Evolutionary conservation across 2,888 invertebrate species (phyloP), one percentile per base, ranked within the genome.

Genomic region (Acanthosepion lycidas): DNA sequence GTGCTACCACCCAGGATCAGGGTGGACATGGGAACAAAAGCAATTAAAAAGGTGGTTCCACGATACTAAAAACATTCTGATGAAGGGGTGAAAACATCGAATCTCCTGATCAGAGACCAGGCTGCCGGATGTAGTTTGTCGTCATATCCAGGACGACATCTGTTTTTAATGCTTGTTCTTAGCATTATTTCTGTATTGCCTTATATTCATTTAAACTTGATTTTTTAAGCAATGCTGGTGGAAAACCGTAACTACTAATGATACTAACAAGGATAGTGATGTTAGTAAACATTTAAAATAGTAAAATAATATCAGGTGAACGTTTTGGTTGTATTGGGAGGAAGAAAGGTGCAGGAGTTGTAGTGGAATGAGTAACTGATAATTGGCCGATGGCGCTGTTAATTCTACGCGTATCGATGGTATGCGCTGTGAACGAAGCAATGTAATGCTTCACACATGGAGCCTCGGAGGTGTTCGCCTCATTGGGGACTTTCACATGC

Each of bases 371-470:
- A 78, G 78, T 78, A 28, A 78, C n/a, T 12, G 6, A n/a, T 78
- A 78, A 78, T 78, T n/a, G n/a, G n/a, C 18, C n/a, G 28, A 78
- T 78, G n/a, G n/a, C 78, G 28, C 18, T 78, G n/a, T 8, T 78
- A n/a, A 78, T n/a, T 5, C n/a, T n/a, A 78, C 33, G 12, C 78
- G 78, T n/a, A 78, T 78, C 78, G 78, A 78, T 78, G 78, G 78
- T n/a, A 15, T n/a, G n/a, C 78, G 78, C 78, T 78, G 78, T 78
- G 78, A 78, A 78, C 78, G n/a, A 12, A 78, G n/a, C n/a, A 23
- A n/a, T 78, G 78, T 33, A 78, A n/a, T 78, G n/a, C 78, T 78
- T 78, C 78, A 78, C 78, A 78, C 78, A 78, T 78, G n/a, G 78
- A 33, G n/a, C n/a, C n/a, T 33, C 78, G 78, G n/a, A n/a, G 78